Percentiles rank a stretch among this genome's conserved stretches.
Conservation (phyloP, 2,113 vertebrate species). For the Clinocottus analis region DNA sequence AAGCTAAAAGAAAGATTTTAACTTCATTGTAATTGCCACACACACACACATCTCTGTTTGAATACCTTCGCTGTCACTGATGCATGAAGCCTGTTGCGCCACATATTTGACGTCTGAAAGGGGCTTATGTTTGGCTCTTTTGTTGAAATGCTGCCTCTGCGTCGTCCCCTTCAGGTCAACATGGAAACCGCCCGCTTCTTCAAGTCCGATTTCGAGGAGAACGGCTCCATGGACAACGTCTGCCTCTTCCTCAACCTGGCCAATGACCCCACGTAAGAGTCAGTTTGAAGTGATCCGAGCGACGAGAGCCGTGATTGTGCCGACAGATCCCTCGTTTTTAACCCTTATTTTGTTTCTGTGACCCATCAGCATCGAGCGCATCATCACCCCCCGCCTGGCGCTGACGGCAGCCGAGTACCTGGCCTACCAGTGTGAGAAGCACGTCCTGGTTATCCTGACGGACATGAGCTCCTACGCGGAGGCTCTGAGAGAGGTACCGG, state of each 20-base stretch:
- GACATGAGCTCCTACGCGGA: slow-evolving; percentile 89
- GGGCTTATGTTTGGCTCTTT: neutral
- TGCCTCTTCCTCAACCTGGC: slow-evolving; percentile 88
- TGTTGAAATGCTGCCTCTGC: neutral
- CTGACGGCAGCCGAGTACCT: slow-evolving; percentile 86
- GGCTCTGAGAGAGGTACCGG: slow-evolving; percentile 85
- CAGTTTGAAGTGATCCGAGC: neutral
- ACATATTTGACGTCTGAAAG: neutral
- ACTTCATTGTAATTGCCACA: too few species aligned
- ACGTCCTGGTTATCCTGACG: slow-evolving; percentile 87
- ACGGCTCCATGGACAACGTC: slow-evolving; percentile 89
- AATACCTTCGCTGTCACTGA: too few species aligned
- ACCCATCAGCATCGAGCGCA: slow-evolving; percentile 84
- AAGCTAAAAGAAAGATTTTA: too few species aligned
- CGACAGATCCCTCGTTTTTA: too few species aligned
- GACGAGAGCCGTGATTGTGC: neutral
- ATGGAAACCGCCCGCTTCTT: slow-evolving; percentile 90
- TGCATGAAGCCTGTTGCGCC: neutral
- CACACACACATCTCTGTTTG: too few species aligned
- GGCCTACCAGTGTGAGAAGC: slow-evolving; percentile 89
- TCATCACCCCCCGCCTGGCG: slow-evolving; percentile 87
- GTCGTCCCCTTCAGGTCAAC: slow-evolving; percentile 80
- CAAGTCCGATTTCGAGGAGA: slow-evolving; percentile 88
- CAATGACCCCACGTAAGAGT: slow-evolving; percentile 86
- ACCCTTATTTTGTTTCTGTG: slow-evolving; percentile 14